Conservation (phyloP, 2,888 invertebrate genomes). For the Ectemnius cavifrons region DNA sequence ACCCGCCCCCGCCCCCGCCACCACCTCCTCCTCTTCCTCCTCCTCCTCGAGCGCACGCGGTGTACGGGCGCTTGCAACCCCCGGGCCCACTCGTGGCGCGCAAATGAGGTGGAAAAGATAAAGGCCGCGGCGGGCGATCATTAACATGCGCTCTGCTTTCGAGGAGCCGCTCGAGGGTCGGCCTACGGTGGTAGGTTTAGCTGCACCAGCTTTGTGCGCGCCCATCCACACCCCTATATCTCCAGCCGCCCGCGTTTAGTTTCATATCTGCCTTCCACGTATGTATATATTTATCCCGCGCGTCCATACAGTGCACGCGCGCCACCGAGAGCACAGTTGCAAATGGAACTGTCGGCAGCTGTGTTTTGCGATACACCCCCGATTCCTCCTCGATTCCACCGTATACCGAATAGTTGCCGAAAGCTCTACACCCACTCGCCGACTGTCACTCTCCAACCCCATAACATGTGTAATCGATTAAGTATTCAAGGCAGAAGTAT, state of each 20-base stretch:
- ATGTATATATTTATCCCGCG: neutral
- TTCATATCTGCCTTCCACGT: neutral
- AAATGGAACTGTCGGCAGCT: too few species aligned
- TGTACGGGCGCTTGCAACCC: conserved; percentile 47
- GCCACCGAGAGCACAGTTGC: too few species aligned
- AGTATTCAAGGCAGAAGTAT: too few species aligned
- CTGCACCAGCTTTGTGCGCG: conserved; percentile 39
- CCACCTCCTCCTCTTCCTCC: conserved; percentile 1
- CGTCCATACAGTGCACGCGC: too few species aligned
- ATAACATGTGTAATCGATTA: too few species aligned
- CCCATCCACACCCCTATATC: conserved; percentile 17
- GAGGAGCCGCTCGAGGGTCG: conserved; percentile 63
- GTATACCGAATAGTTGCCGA: too few species aligned
- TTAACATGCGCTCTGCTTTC: conserved; percentile 76
- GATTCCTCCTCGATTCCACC: too few species aligned
- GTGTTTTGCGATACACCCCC: too few species aligned
- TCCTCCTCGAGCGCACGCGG: conserved; percentile 17
- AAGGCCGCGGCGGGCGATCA: conserved; percentile 76
- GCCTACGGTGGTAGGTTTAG: conserved; percentile 50
- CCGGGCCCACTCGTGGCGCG: conserved; percentile 71
- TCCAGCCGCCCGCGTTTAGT: neutral
- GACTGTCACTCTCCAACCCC: too few species aligned
- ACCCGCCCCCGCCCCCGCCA: conserved; percentile 14
- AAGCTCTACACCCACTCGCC: too few species aligned
- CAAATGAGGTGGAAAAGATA: conserved; percentile 79